phyloP scores from a whole-genome alignment of 2,888 invertebrate species.

The Octodonta nipae region DNA sequence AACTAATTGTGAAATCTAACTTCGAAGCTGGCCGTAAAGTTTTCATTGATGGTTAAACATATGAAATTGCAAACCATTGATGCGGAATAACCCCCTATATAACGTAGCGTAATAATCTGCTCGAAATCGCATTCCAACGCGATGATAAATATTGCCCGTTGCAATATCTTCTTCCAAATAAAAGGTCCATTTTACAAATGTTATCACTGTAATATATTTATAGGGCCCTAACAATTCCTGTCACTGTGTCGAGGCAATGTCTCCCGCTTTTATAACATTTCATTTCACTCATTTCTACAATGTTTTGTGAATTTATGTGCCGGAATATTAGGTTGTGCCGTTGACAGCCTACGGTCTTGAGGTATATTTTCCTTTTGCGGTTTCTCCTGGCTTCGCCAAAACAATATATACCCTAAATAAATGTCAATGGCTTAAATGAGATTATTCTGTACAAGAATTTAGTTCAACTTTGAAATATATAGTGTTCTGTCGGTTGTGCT shows the following conservation, averaged over 20 bases:
- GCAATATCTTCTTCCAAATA: slow-evolving; percentile 36
- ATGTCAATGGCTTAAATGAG: slow-evolving; percentile 32
- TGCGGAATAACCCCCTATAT: slow-evolving; percentile 21
- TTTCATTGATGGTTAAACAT: slow-evolving; percentile 25
- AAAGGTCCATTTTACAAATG: slow-evolving; percentile 38
- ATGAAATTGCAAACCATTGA: slow-evolving; percentile 28
- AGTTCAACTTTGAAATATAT: slow-evolving; percentile 3
- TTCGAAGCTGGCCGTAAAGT: no score
- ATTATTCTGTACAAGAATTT: slow-evolving; percentile 22
- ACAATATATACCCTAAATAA: slow-evolving; percentile 33
- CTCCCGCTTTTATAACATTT: slow-evolving; percentile 17
- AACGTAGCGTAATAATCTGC: slow-evolving; percentile 24
- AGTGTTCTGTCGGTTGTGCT: background rate
- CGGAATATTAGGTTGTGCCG: slow-evolving; percentile 39
- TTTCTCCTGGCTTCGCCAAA: slow-evolving; percentile 21
- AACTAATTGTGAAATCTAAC: no score
- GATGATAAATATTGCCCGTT: slow-evolving; percentile 35
- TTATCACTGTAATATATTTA: slow-evolving; percentile 38
- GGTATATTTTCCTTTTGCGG: slow-evolving; percentile 28
- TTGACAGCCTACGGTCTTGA: slow-evolving; percentile 28
- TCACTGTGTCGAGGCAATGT: slow-evolving; percentile 13
- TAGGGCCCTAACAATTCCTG: slow-evolving; percentile 26
- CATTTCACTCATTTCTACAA: slow-evolving; percentile 38
- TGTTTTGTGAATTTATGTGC: slow-evolving; percentile 44
- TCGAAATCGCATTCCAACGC: slow-evolving; percentile 30